Conservation (phyloP, 2,888 invertebrate genomes). For the Lasioglossum villosulum region DNA sequence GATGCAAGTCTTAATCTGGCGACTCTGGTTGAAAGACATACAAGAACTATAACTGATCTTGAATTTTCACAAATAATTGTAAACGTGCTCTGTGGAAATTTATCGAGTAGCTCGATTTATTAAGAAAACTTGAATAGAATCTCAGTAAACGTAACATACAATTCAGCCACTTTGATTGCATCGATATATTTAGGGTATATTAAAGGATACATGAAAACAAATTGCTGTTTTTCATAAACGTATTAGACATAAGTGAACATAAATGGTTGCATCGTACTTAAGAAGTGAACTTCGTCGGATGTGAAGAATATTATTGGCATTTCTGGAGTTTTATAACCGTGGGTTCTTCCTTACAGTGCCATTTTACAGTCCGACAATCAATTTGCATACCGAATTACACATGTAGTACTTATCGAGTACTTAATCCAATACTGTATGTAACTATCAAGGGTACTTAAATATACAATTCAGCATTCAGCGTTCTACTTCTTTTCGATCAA, state of each 20-base stretch:
- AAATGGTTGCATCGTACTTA: not conserved
- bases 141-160: not conserved
- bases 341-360: slow-evolving; percentile 44
- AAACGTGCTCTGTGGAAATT: not conserved
- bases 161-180: not conserved
- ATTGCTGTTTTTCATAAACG: not conserved
- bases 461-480: slow-evolving; percentile 26
- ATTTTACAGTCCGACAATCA: slow-evolving; percentile 18
- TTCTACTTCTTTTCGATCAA: not conserved
- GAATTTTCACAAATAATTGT: not conserved
- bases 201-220: not conserved
- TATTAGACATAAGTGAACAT: not conserved
- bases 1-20: no score
- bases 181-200: not conserved
- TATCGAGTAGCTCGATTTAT: not conserved
- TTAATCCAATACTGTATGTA: slow-evolving; percentile 32
- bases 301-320: not conserved
- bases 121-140: not conserved
- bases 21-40: no score
- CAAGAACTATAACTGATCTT: not conserved
- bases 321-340: slow-evolving; percentile 24
- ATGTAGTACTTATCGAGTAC: not conserved
- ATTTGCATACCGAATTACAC: not conserved
- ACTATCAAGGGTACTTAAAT: slow-evolving; percentile 35
- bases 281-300: not conserved